Evolutionary conservation across 2,888 invertebrate genomes (phyloP), one percentile per base, ranked within the genome.

Genomic region (Encarsia formosa): DNA sequence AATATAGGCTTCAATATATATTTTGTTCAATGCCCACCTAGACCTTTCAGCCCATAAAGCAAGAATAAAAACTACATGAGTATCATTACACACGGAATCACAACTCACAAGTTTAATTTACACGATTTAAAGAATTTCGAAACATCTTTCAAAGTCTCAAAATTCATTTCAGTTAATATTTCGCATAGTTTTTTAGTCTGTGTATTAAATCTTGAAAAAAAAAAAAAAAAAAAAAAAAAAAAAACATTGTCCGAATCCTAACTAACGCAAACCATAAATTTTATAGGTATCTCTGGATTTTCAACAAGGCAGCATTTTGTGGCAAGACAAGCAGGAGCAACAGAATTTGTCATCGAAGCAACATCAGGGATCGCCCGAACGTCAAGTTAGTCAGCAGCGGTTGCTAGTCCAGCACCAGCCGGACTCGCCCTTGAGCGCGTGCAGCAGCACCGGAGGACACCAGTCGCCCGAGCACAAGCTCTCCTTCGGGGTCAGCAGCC

Each of bases 271-370:
- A n/a, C n/a, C n/a, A n/a, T n/a, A n/a, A n/a, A n/a, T n/a, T n/a
- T n/a, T n/a, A n/a, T n/a, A n/a, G n/a, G n/a, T n/a, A n/a, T n/a
- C n/a, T n/a, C n/a, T n/a, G n/a, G n/a, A n/a, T n/a, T n/a, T n/a
- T n/a, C n/a, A n/a, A n/a, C n/a, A n/a, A n/a, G n/a, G 64, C 48
- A 63, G 64, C 51, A 62, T 65, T 31, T 57, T 69, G 48, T 73
- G 73, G 73, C 68, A 69, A 48, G 69, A 69, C 18, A 73, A 72
- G 46, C 64, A 65, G n/a, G 62, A 65, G 22, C n/a, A n/a, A n/a
- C n/a, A n/a, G n/a, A n/a, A n/a, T n/a, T 23, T 41, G 5, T 52
- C 49, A 15, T 42, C 52, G 0, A 42, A 44, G 23, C n/a, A n/a
- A n/a, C n/a, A n/a, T n/a, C n/a, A n/a, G n/a, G 20, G 22, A 3